Conservation (phyloP, 2,888 invertebrate species). For the Leucania comma region DNA sequence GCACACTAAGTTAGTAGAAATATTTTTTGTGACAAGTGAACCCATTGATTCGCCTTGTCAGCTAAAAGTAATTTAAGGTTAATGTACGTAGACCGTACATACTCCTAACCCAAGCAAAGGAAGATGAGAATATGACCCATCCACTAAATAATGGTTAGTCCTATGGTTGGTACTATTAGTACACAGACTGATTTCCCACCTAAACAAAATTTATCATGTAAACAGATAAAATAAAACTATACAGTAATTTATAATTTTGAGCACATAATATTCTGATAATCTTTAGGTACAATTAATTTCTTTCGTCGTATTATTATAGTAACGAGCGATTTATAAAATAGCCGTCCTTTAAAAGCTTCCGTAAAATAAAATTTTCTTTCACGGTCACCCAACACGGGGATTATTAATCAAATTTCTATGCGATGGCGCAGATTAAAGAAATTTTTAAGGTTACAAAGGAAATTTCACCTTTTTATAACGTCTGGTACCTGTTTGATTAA, state of each 20-base stretch:
- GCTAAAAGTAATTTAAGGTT: too few relatives aligned
- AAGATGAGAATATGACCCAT: too few relatives aligned
- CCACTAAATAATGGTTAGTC: too few relatives aligned
- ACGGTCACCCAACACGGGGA: slow-evolving; percentile 61
- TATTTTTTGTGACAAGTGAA: too few relatives aligned
- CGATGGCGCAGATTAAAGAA: slow-evolving; percentile 58
- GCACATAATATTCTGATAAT: neutral
- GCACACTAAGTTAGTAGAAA: too few relatives aligned
- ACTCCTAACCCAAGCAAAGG: too few relatives aligned
- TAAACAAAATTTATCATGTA: too few relatives aligned
- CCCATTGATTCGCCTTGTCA: too few relatives aligned
- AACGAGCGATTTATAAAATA: slow-evolving; percentile 33
- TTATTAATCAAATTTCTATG: slow-evolving; percentile 68
- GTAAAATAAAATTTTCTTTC: slow-evolving; percentile 53
- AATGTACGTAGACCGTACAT: too few relatives aligned
- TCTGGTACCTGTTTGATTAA: slow-evolving; percentile 60
- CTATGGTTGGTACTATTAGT: too few relatives aligned
- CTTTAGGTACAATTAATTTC: neutral
- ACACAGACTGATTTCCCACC: too few relatives aligned
- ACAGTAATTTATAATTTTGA: neutral
- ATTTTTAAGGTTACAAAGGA: slow-evolving; percentile 53
- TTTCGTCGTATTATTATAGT: slow-evolving; percentile 8
- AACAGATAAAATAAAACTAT: neutral
- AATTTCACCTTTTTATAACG: slow-evolving; percentile 57
- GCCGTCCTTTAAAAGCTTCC: slow-evolving; percentile 41